These are phyloP conservation scores for Trogon surrucura DNA, from an alignment of 2,113 vertebrate species.

Conservation along the genomic window DNA sequence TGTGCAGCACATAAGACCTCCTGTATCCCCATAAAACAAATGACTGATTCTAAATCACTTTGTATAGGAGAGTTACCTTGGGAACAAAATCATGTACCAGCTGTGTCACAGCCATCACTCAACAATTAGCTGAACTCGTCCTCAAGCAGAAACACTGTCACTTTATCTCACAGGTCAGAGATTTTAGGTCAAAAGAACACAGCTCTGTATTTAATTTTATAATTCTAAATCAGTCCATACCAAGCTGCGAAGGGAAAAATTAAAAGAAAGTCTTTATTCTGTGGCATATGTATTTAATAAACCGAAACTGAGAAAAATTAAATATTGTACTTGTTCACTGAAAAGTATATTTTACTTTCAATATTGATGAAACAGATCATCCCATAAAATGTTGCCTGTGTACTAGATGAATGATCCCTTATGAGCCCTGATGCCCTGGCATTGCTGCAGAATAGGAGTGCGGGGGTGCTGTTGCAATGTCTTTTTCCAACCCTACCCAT, in stretches of 20 bases:
- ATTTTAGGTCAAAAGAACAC: constrained; percentile 6
- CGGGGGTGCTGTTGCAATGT: neutral
- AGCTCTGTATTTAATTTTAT: neutral
- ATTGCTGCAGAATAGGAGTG: neutral
- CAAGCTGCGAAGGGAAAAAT: neutral
- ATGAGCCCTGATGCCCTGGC: neutral
- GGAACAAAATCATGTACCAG: constrained; percentile 3
- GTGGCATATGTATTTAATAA: neutral
- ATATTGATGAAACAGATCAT: neutral
- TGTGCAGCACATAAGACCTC: neutral
- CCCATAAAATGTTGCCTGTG: neutral
- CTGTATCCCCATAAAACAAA: neutral
- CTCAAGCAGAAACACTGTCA: constrained; percentile 12
- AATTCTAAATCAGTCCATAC: neutral
- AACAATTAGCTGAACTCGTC: constrained; percentile 29
- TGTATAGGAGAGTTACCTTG: constrained; percentile 25
- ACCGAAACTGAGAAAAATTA: neutral
- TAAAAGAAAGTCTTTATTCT: neutral
- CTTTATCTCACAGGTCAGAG: constrained; percentile 26
- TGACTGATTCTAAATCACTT: neutral
- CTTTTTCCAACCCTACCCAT: neutral
- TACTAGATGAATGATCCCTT: neutral
- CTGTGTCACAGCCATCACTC: constrained; percentile 11
- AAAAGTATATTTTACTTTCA: neutral
- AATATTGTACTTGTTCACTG: neutral